Evolutionary conservation across 1,140 invertebrate genomes (phyloP), one percentile per base, ranked within the genome.

Genomic region (Bombus affinis): DNA sequence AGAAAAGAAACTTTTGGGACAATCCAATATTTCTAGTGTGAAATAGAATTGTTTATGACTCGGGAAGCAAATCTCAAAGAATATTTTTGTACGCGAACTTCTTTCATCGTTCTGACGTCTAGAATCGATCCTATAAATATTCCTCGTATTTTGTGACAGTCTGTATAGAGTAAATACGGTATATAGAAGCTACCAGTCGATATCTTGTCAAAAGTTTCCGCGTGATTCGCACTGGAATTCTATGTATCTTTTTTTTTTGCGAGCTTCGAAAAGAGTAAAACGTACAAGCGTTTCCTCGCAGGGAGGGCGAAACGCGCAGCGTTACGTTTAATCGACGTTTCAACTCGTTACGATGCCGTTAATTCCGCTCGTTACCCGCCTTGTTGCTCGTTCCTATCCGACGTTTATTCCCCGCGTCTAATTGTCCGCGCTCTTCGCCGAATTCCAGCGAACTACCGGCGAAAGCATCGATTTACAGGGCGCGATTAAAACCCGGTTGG

Each of bases 161-260:
- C 13, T 66, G 15, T 32, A 66, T 6, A 32, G 32, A 32, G 18
- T 10, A 22, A 22, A 68, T 35, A 70, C 37, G 70, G 25, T n/a
- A 39, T 28, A 68, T 80, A 79, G 73, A 76, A 76, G 72, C 57
- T 47, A 35, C 15, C 28, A 62, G 44, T 74, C 68, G 88, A 88
- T 66, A 86, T 81, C 76, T 75, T 42, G 72, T 86, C 83, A 73
- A 79, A 59, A n/a, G 35, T 77, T 86, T 47, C 77, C 81, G 57
- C 72, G 62, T 39, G 66, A 86, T 37, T 59, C n/a, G 22, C 39
- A n/a, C 53, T 57, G 62, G 57, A 59, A 74, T 86, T 32, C 18
- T 22, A 53, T 18, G 5, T 44, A 44, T 15, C 15, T 44, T 44
- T 44, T 68, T 79, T 79, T 42, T 25, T 12, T 9, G 9, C 73